Evolutionary conservation across 2,797 vertebrate genomes (phyloP), one percentile per base, ranked within the genome.

Genomic region (Tragopan temminckii): DNA sequence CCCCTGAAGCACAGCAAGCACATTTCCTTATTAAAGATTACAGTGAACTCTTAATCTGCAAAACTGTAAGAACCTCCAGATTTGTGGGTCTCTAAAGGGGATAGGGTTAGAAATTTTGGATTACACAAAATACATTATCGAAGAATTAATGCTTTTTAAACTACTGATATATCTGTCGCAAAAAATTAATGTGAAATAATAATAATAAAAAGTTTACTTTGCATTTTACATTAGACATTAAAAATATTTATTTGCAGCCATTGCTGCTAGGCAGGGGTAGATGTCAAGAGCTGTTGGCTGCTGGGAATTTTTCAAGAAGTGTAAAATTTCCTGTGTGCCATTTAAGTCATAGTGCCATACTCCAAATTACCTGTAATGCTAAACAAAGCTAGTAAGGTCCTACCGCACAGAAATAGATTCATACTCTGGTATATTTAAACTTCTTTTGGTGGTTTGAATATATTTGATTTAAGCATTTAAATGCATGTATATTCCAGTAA

Each of bases 291-390:
- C 35, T 36, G 12, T 79, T 88, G 84, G 11, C 20, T 70, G 5
- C 4, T 58, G 45, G 64, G 76, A 77, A 95, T 70, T 75, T 90
- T 48, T 81, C 80, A 94, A 70, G 80, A 89, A 84, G 23, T 64
- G 13, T 80, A 91, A 64, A 11, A 77, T 29, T 79, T 70, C 31
- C 38, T 80, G 4, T 46, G 25, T 85, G 71, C 53, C 25, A 35
- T 71, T 71, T 67, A 23, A 68, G 52, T 57, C 46, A 38, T 35
- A 64, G n/a, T 40, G 20, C 50, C 67, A 33, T 70, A 88, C 58
- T n/a, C 48, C 71, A 77, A 93, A 82, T 76, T 80, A 70, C 23
- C 12, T 86, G 59, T 70, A 78, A 70, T 24, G 27, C 40, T 69
- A 80, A 81, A 29, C 0, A 3, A 83, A 93, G 27, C 9, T 48